Base-by-base conservation (phyloP, 2,113 vertebrate species). In the Apaloderma vittatum region DNA sequence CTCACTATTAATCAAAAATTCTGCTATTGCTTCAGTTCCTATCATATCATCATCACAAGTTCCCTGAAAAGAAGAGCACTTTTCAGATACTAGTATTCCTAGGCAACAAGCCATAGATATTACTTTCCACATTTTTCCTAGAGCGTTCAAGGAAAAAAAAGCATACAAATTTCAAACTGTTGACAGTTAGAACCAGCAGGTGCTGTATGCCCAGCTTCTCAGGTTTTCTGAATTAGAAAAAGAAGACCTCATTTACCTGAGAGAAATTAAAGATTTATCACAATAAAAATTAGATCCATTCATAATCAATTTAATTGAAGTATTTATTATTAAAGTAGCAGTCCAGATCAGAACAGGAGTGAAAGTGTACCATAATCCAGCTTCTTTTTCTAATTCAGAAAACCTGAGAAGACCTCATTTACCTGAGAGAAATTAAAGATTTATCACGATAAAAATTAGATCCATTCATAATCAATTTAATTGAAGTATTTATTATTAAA, bases 1-100 rank as follows among this genome's bases (percentile, higher is more conserved):
- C 96, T 99, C 99, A 66, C 98, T 98, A 80, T 98, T 98, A 97
- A 99, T 97, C 75, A 97, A 95, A 96, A 99, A 99, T 95, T 99
- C 99, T 90, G 95, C 94, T 97, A 99, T 99, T 94, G 99, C 98
- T 98, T 99, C 99, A 66, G 98, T 98, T 86, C 98, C 99, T 93
- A 99, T 99, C 68, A 98, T 90, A 78, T 98, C 98, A 93, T 98
- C 96, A 74, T 97, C 96, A 65, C 93, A 91, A 4, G 21, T 84
- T 86, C 95, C 93, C 99, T 99, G 95, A 73, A 97, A 97, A 24
- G 58, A 94, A 15, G 96, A 93, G 91, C 24, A 87, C n/a, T 93
- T 76, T 92, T 95, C 72, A 95, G 51, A 52, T 45, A 63, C 7
- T 45, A 62, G 8, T 37, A 75, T 6, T 52, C 8, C 24, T 48